These are phyloP conservation scores for Odontothrips loti DNA, from an alignment of 2,888 invertebrate genomes.

Conservation along the genomic window DNA sequence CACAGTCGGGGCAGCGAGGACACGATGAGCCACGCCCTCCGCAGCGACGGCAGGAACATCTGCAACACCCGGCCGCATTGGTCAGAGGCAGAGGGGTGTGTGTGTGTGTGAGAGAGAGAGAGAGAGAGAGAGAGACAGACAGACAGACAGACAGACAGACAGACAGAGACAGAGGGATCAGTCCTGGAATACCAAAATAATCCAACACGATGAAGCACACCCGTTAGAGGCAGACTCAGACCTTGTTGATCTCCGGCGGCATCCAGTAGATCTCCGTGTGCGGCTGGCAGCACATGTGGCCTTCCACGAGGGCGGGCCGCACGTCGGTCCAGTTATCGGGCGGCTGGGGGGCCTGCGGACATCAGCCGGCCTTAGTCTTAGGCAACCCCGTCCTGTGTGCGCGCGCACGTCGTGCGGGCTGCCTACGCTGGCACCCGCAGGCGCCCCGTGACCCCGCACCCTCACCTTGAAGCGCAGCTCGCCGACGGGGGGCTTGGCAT, in stretches of 20 bases:
- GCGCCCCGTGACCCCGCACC: neutral
- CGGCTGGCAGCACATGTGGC: constrained; percentile 1
- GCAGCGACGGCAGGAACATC: neutral
- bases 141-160: too few relatives aligned
- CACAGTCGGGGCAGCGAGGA: constrained; percentile 1
- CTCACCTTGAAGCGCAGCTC: constrained; percentile 9
- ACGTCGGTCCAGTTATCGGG: neutral
- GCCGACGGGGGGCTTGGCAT: constrained; percentile 1
- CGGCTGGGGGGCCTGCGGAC: neutral
- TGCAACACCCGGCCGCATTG: neutral
- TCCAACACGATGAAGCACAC: too few relatives aligned
- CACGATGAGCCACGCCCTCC: neutral
- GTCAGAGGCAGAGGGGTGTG: neutral
- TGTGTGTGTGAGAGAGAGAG: neutral
- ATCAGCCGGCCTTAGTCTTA: too few relatives aligned
- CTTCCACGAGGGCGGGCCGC: neutral
- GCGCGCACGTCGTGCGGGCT: too few relatives aligned
- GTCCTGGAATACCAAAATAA: too few relatives aligned
- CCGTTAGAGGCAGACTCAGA: too few relatives aligned
- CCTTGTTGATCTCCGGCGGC: neutral
- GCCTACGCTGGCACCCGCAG: too few relatives aligned
- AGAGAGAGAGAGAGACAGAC: too few relatives aligned
- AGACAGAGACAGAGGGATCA: too few relatives aligned
- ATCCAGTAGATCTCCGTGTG: constrained; percentile 4
- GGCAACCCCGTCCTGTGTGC: too few relatives aligned